These are phyloP conservation scores for Sebastes taczanowskii DNA, from an alignment of 2,797 vertebrate species.

Conservation along the genomic window DNA sequence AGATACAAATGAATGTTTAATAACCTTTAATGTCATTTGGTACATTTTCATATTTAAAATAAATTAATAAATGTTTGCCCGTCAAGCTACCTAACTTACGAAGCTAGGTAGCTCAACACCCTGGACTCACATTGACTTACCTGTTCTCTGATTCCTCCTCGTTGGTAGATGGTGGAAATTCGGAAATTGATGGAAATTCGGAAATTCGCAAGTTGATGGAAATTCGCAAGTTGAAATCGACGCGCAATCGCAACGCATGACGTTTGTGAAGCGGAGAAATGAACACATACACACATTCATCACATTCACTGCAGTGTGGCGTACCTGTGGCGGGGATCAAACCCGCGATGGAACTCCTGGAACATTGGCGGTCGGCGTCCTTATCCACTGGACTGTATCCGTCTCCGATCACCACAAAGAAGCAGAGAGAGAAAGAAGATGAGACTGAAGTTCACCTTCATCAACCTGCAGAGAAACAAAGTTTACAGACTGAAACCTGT, in stretches of 20 bases:
- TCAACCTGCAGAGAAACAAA: not conserved
- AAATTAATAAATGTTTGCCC: too few relatives aligned
- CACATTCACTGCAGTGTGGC: too few relatives aligned
- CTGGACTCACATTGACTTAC: not conserved
- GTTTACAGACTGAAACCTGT: not conserved
- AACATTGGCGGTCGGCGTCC: not conserved
- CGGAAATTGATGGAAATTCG: not conserved
- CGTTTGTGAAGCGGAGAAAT: too few relatives aligned
- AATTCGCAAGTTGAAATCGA: too few relatives aligned
- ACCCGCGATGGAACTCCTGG: not conserved
- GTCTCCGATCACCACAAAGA: rapidly evolving
- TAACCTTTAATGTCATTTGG: too few relatives aligned
- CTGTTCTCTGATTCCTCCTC: not conserved
- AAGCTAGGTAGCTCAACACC: not conserved
- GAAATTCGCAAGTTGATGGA: too few relatives aligned
- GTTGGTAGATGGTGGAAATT: not conserved
- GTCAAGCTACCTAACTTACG: too few relatives aligned
- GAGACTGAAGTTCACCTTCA: not conserved
- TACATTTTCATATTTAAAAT: too few relatives aligned
- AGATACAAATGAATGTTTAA: too few relatives aligned
- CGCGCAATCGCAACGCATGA: too few relatives aligned
- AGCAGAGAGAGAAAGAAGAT: not conserved
- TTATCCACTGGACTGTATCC: not conserved
- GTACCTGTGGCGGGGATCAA: not conserved
- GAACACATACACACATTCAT: too few relatives aligned